phyloP scores from a whole-genome alignment of 2,797 vertebrate genomes.

The Melopsittacus undulatus region DNA sequence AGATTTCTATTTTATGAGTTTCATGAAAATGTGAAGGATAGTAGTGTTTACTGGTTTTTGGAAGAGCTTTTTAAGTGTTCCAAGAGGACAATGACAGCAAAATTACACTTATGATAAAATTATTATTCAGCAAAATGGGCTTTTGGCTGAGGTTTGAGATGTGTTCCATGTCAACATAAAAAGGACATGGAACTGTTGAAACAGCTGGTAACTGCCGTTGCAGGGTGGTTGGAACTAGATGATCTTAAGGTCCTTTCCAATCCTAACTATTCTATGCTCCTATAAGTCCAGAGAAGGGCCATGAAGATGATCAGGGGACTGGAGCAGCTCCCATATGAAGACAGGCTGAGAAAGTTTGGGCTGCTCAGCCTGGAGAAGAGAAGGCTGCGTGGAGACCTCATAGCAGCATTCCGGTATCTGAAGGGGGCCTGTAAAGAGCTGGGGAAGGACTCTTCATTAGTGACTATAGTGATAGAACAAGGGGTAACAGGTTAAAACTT shows the following conservation, averaged over 20 bases:
- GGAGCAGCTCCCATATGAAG: background rate
- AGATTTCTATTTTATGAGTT: background rate
- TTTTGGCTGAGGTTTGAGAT: background rate
- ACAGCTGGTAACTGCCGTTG: background rate
- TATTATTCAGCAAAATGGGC: background rate
- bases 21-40: background rate
- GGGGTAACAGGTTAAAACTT: too few relatives aligned
- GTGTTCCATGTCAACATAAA: background rate
- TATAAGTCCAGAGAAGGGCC: background rate
- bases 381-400: too few relatives aligned
- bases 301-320: background rate
- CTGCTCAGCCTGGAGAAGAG: too few relatives aligned
- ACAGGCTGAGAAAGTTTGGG: background rate
- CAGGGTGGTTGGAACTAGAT: too few relatives aligned
- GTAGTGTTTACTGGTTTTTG: background rate
- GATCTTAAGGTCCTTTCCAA: too few relatives aligned
- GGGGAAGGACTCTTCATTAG: too few relatives aligned
- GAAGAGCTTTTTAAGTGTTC: background rate
- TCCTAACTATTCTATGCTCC: too few relatives aligned
- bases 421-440: too few relatives aligned
- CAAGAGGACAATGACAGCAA: background rate
- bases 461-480: too few relatives aligned
- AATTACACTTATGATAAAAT: background rate
- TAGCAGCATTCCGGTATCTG: too few relatives aligned
- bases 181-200: background rate